phyloP scores from a whole-genome alignment of 2,113 vertebrate genomes.

The Apaloderma vittatum region DNA sequence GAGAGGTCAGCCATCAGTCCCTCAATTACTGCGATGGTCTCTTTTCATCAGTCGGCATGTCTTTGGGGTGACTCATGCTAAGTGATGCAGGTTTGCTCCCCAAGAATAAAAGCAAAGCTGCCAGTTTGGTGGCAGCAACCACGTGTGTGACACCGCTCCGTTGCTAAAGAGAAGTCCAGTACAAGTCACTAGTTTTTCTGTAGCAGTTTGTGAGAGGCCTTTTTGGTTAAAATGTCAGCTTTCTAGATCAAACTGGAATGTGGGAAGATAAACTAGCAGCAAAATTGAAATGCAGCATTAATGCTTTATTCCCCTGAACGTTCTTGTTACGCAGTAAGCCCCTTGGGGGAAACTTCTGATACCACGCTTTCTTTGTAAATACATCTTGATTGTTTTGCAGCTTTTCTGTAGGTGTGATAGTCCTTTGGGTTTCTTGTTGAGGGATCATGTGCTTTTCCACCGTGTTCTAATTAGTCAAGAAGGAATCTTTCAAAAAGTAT shows the following conservation, averaged over 20 bases:
- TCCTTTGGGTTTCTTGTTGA: constrained; percentile 39
- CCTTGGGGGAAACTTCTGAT: not conserved
- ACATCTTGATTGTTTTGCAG: not conserved
- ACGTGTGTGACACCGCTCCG: rapidly evolving
- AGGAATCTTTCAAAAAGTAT: constrained; percentile 51
- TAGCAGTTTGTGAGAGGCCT: not conserved
- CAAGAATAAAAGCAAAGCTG: not conserved
- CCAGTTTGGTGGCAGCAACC: not conserved
- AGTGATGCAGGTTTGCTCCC: not conserved
- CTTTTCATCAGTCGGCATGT: not conserved
- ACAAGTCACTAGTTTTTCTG: not conserved
- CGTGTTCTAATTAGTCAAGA: constrained; percentile 57
- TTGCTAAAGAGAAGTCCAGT: not conserved
- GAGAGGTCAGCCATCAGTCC: not conserved
- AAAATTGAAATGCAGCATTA: not conserved
- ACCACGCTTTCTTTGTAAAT: constrained; percentile 24
- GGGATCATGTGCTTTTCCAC: constrained; percentile 53
- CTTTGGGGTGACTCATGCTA: not conserved
- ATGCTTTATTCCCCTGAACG: not conserved
- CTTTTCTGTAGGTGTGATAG: not conserved
- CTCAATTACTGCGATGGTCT: not conserved
- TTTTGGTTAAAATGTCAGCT: not conserved
- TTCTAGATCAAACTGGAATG: not conserved
- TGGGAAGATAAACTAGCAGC: not conserved
- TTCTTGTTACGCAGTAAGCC: not conserved